These are phyloP conservation scores for Ophiodon elongatus DNA, from an alignment of 2,113 vertebrate species.

Conservation along the genomic window DNA sequence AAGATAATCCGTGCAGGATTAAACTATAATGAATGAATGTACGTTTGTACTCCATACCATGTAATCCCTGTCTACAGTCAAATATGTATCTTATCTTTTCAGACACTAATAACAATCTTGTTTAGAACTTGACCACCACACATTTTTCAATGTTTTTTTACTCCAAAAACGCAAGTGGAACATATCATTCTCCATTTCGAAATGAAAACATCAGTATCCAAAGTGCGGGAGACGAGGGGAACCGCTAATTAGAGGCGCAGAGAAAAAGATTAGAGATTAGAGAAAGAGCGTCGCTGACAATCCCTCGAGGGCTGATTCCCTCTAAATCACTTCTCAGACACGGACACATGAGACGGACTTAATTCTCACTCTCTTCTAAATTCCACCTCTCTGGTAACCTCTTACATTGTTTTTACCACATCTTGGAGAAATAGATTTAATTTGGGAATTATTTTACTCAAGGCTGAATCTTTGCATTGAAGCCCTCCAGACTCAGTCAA, in stretches of 20 bases:
- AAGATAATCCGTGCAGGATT: not conserved
- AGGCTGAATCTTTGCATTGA: not conserved
- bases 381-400: conserved; percentile 10
- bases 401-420: not conserved
- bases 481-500: not conserved
- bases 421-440: conserved; percentile 8
- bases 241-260: conserved; percentile 9
- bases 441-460: not conserved
- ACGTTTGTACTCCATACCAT: not conserved
- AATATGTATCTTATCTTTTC: not conserved
- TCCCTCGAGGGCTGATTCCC: conserved; percentile 3
- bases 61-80: not conserved
- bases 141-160: not conserved
- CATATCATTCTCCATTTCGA: not conserved
- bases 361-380: not conserved
- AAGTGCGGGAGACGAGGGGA: not conserved
- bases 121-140: not conserved
- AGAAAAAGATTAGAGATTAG: conserved; percentile 18
- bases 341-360: conserved; percentile 5
- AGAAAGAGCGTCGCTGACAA: conserved; percentile 26
- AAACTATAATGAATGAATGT: too few species aligned
- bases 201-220: not conserved
- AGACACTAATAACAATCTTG: not conserved
- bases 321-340: conserved; percentile 11
- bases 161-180: not conserved